These are phyloP conservation scores for Mormyrus lacerda DNA, from an alignment of 2,113 vertebrate species.

Conservation along the genomic window DNA sequence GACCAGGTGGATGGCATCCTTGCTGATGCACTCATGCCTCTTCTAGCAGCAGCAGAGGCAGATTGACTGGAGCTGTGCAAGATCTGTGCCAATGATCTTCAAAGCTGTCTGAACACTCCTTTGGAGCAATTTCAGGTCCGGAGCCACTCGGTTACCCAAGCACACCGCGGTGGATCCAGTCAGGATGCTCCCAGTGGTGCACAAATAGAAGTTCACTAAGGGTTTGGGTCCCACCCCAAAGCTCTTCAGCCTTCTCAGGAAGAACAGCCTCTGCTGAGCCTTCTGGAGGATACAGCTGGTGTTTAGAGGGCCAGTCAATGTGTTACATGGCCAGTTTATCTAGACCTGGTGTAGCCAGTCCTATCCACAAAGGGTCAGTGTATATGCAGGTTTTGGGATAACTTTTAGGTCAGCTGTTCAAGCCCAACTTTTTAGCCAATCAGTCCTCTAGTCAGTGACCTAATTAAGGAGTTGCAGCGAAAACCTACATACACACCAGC, in stretches of 20 bases:
- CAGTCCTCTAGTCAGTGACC: no score
- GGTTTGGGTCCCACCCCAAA: neutral
- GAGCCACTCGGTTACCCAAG: neutral
- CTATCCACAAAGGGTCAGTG: no score
- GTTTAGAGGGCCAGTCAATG: no score
- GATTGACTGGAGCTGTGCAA: neutral
- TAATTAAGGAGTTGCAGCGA: no score
- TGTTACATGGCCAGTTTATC: no score
- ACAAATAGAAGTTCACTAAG: neutral
- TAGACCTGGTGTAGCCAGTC: no score
- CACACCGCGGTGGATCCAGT: neutral
- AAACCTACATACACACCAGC: no score
- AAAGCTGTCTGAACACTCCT: neutral
- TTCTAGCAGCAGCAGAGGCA: neutral
- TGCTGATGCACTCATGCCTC: neutral
- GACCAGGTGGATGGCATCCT: neutral
- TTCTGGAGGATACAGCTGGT: neutral
- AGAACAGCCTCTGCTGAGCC: neutral
- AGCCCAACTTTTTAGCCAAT: no score
- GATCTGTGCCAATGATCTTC: neutral
- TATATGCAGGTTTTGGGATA: no score
- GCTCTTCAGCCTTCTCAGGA: neutral
- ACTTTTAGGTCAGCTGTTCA: no score
- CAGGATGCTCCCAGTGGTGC: neutral
- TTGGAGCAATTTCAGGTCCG: neutral